Evolutionary conservation across 1,140 invertebrate genomes (phyloP).

Genomic region (Cydia pomonella): DNA sequence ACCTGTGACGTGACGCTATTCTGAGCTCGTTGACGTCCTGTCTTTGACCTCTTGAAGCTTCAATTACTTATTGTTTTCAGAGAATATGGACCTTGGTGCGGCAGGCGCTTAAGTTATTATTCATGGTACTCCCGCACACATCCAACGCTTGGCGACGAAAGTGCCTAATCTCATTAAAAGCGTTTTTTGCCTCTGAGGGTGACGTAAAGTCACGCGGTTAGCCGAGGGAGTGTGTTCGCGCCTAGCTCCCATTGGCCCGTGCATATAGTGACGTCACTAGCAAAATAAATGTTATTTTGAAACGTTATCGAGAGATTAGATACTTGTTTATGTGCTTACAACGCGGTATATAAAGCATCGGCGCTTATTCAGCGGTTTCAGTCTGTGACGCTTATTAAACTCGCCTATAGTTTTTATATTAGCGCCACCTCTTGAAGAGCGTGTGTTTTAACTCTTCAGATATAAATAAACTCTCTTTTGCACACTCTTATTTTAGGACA

Average conservation of each 20-base stretch:
- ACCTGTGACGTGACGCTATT: conserved; percentile 30
- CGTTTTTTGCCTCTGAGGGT: neutral
- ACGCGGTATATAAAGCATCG: conserved; percentile 55
- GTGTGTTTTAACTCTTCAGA: conserved; percentile 37
- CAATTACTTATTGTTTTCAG: neutral
- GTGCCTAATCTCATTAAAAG: neutral
- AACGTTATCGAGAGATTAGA: conserved; percentile 51
- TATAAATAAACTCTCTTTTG: conserved; percentile 43
- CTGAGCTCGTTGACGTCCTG: conserved; percentile 36
- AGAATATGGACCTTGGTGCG: neutral
- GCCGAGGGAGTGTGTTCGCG: conserved; percentile 58
- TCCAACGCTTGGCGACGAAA: neutral
- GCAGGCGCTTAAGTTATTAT: neutral
- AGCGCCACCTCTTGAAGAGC: conserved; percentile 38
- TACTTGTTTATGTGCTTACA: conserved; percentile 7
- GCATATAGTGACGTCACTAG: conserved; percentile 54
- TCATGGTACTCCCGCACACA: neutral
- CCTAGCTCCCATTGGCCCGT: conserved; percentile 52
- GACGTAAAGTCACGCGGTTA: conserved; percentile 52
- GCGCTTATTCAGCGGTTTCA: conserved; percentile 46
- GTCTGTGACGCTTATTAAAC: conserved; percentile 38
- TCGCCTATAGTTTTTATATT: conserved; percentile 9
- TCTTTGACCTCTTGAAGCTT: conserved; percentile 51
- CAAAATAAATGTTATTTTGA: conserved; percentile 45
- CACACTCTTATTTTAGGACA: conserved; percentile 24